Percentiles rank a stretch among this genome's conserved stretches.
These are phyloP conservation scores for Heterocephalus glaber DNA, from an alignment of 2,113 vertebrate genomes.

Conservation along the genomic window DNA sequence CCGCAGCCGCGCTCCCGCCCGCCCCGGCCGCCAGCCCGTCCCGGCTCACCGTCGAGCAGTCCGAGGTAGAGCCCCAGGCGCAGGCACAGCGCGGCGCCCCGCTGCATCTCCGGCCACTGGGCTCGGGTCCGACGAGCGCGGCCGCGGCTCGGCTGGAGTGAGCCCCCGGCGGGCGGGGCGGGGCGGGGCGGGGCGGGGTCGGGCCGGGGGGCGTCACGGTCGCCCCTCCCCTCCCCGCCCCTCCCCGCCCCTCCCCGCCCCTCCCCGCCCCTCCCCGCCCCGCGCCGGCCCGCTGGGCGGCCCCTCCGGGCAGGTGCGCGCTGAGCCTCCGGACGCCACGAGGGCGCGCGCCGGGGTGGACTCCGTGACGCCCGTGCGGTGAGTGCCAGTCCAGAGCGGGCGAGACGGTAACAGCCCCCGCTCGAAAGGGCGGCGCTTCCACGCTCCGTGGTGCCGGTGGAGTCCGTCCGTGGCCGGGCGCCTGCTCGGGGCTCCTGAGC, in stretches of 20 bases:
- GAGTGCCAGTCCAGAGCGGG: background rate
- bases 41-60: constrained; percentile 48
- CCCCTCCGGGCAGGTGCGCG: background rate
- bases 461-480: background rate
- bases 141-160: background rate
- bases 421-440: background rate
- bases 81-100: constrained; percentile 48
- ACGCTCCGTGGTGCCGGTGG: background rate
- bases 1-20: background rate
- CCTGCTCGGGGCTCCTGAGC: background rate
- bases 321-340: accelerated
- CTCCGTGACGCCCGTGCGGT: too few relatives aligned
- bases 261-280: background rate
- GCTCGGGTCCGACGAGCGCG: background rate
- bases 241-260: background rate
- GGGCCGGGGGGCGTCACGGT: background rate
- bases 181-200: too few relatives aligned
- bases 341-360: background rate
- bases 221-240: background rate
- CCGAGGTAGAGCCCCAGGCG: constrained; percentile 70
- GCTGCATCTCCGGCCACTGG: constrained; percentile 76
- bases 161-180: background rate
- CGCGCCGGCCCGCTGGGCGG: accelerated
- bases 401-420: background rate
- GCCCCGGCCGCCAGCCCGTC: background rate